Conservation (phyloP, 2,113 vertebrate species). For the Campylomormyrus tamandua region DNA sequence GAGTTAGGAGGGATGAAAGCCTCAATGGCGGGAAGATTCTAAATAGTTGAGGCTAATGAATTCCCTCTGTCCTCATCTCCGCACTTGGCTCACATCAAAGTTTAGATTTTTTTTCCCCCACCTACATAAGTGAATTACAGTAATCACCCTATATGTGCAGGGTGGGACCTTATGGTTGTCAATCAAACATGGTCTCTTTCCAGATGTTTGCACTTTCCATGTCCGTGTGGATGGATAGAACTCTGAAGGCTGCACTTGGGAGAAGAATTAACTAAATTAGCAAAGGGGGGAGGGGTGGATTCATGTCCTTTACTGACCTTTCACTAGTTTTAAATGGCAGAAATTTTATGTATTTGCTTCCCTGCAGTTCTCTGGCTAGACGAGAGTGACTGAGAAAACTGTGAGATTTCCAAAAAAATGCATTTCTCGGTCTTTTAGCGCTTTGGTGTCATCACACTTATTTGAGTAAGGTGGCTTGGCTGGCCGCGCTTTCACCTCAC, state of each 20-base stretch:
- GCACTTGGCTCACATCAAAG: constrained; percentile 29
- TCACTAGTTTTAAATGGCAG: background rate
- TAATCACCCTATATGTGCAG: constrained; percentile 24
- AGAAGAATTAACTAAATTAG: background rate
- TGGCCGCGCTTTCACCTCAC: background rate
- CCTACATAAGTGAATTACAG: constrained; percentile 42
- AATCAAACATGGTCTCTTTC: constrained; percentile 37
- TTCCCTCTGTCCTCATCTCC: constrained; percentile 42
- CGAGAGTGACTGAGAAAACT: background rate
- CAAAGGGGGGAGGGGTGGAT: background rate
- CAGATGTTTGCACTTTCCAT: constrained; percentile 16
- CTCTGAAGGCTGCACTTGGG: background rate
- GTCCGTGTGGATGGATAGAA: background rate
- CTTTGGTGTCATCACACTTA: background rate
- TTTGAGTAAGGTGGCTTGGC: background rate
- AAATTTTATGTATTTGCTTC: background rate
- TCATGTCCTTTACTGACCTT: background rate
- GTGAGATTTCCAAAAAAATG: background rate
- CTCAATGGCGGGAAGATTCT: too few relatives aligned
- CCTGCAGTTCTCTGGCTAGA: background rate
- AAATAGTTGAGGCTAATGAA: constrained; percentile 61
- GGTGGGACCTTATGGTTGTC: constrained; percentile 24
- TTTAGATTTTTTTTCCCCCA: constrained; percentile 19
- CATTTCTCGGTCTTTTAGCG: background rate
- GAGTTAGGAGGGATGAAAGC: constrained; percentile 40